Base-by-base conservation (phyloP, 2,113 vertebrate species). In the Cathartes aura region DNA sequence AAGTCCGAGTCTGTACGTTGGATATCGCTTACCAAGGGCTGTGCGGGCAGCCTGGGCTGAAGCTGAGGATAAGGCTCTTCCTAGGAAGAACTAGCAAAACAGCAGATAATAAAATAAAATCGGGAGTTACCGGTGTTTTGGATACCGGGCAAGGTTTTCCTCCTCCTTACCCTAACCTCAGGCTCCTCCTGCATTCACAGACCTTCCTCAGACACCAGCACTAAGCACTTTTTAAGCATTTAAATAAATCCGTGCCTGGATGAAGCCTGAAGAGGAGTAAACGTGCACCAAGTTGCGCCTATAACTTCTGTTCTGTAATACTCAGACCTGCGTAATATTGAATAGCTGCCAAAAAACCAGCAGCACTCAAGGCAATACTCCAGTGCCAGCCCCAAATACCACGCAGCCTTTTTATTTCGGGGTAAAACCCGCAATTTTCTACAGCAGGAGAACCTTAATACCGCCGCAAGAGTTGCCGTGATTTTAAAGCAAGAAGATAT, bases 231-330 rank as follows among this genome's bases (percentile, higher is more conserved):
- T 27, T 24, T 26, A 45, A 32, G 40, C 7, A 1, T 20, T 43
- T 45, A 20, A 63, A 45, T 13, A 32, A 62, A 70, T 17, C 45
- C 1, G 4, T 12, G 27, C 27, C 30, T 15, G 9, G 58, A 29
- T 9, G 15, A 72, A 58, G 30, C 42, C 32, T 18, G 2, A 36
- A 6, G 5, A 15, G 43, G 52, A 74, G 68, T 4, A 6, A 43
- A 26, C 0, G 6, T 5, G 21, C 50, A 26, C 27, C 34, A 4
- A 60, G 22, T 4, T 3, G 8, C 3, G 24, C 30, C 17, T 10
- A 2, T 26, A 9, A n/a, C 60, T 43, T 17, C 32, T 16, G 55
- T 13, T 9, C 26, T 40, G 1, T 6, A 9, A 23, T 3, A 7
- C n/a, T 29, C 38, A 34, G 55, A 11, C 21, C 47, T 6, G 34